Base-by-base conservation (phyloP, 2,113 vertebrate genomes). In the Opisthocomus hoazin region DNA sequence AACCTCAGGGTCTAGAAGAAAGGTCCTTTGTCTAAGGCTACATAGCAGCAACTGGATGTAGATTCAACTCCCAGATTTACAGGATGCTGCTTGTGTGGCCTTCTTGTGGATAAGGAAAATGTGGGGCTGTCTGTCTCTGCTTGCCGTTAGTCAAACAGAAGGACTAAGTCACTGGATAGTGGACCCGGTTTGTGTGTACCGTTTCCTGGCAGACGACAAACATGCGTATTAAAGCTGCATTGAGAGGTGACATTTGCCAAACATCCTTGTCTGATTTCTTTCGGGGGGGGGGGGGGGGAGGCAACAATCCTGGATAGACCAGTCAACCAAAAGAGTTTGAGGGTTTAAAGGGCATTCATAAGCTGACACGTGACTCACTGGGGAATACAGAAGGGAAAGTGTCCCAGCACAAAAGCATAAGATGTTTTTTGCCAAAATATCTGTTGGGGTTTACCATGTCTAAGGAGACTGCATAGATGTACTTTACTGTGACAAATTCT, bases 221-320 rank as follows among this genome's bases (percentile, higher is more conserved):
- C 54, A 14, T 4, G 0, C 0, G 2, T 12, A 5, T 1, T 86
- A 84, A 77, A 32, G 83, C 69, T 53, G 41, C 46, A 7, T 19
- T 22, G 32, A 14, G 50, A 24, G 2, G 27, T 1, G 10, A 8
- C 0, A 1, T 66, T 66, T 60, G 39, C 36, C 66, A 27, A 53
- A 36, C 14, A 5, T 8, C 53, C 5, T 0, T 19, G 36, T 48
- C 45, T 80, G 12, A 6, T 18, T 58, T 46, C 22, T 39, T 29
- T 7, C n/a, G n/a, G n/a, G n/a, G n/a, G 5, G 8, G 10, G 58
- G 65, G 37, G 5, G 6, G n/a, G 21, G 12, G 43, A 26, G 34
- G 11, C 7, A 12, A 7, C 53, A 53, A 0, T 53, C 15, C 23
- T 61, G 39, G 21, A 4, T 19, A 71, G 48, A 36, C 6, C 71